Conservation (phyloP, 1,140 invertebrate species). For the Camponotus pennsylvanicus region DNA sequence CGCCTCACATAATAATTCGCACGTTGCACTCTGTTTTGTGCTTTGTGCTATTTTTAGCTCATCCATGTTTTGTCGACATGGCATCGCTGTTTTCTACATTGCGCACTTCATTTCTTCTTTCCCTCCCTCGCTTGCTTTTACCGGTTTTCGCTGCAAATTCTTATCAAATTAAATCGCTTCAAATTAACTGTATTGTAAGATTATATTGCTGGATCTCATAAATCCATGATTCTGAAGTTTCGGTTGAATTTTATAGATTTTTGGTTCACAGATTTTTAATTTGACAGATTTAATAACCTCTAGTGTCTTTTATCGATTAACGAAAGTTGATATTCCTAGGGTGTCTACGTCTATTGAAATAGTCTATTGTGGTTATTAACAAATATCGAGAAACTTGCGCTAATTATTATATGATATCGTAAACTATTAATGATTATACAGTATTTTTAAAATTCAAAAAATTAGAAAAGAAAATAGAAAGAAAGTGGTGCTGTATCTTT, state of each 20-base stretch:
- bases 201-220: neutral
- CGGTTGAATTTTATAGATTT: too few species aligned
- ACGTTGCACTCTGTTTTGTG: constrained; percentile 55
- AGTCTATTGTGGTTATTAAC: neutral
- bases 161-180: neutral
- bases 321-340: neutral
- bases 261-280: neutral
- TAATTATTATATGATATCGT: neutral
- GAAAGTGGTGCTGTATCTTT: neutral
- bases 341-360: neutral
- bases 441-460: neutral
- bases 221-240: neutral
- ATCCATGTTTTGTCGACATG: constrained; percentile 49
- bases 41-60: constrained; percentile 49
- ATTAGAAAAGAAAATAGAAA: neutral
- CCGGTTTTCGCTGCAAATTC: neutral
- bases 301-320: neutral
- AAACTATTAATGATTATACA: neutral
- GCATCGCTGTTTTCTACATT: constrained; percentile 40
- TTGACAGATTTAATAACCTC: too few species aligned
- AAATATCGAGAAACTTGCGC: neutral
- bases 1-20: constrained; percentile 52
- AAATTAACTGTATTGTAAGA: neutral
- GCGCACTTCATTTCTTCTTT: constrained; percentile 3
- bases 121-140: neutral